These are phyloP conservation scores for Micropoecilia bifurca DNA, from an alignment of 2,797 vertebrate genomes.

Conservation along the genomic window DNA sequence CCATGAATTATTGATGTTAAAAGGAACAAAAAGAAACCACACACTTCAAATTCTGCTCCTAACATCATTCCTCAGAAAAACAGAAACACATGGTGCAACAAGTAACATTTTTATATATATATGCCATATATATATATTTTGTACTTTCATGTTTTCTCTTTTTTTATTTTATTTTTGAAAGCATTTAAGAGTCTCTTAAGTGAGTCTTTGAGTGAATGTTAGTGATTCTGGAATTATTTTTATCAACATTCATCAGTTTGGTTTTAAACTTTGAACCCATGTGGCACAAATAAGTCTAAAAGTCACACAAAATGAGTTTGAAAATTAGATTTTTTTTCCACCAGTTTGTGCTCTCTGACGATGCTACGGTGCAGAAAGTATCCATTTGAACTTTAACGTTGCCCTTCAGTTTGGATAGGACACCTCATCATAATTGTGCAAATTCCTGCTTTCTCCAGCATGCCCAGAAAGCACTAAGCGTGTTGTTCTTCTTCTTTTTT, in stretches of 20 bases:
- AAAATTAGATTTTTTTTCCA: slow-evolving; percentile 13
- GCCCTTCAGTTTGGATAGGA: not conserved
- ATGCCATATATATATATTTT: slow-evolving; percentile 55
- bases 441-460: slow-evolving; percentile 28
- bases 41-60: slow-evolving; percentile 54
- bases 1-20: slow-evolving; percentile 36
- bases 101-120: slow-evolving; percentile 66
- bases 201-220: slow-evolving; percentile 44
- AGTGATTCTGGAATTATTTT: slow-evolving; percentile 21
- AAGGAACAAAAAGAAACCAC: slow-evolving; percentile 57
- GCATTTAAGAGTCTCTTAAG: slow-evolving; percentile 21
- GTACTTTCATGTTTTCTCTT: slow-evolving; percentile 60
- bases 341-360: slow-evolving; percentile 42
- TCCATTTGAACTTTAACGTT: slow-evolving; percentile 6
- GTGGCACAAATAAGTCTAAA: slow-evolving; percentile 63
- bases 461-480: slow-evolving; percentile 50
- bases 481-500: slow-evolving; percentile 15
- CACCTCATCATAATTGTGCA: not conserved
- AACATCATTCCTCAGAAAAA: slow-evolving; percentile 68
- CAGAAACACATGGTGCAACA: slow-evolving; percentile 77
- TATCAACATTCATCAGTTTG: slow-evolving; percentile 57
- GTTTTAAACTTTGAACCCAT: slow-evolving; percentile 52
- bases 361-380: slow-evolving; percentile 47
- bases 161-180: not conserved
- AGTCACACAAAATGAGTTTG: slow-evolving; percentile 44